Conservation (phyloP, 2,797 vertebrate species). For the Anabacerthia variegaticeps region DNA sequence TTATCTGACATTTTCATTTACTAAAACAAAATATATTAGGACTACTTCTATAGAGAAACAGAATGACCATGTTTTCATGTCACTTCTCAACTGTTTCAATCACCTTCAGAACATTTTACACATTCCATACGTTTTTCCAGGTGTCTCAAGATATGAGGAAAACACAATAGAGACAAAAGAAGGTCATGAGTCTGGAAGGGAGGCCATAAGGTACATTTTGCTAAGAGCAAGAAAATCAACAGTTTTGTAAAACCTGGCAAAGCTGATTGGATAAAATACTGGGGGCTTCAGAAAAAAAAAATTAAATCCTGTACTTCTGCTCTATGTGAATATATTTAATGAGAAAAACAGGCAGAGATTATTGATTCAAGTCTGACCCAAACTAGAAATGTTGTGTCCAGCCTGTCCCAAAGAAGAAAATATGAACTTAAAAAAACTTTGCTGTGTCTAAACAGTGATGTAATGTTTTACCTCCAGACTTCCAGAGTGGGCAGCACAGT, state of each 20-base stretch:
- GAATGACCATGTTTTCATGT: background rate
- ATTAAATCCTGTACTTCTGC: background rate
- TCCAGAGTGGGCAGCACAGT: slow-evolving; percentile 81
- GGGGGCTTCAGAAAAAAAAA: background rate
- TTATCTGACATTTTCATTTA: background rate
- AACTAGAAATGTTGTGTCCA: background rate
- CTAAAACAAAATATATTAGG: background rate
- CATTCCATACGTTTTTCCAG: background rate
- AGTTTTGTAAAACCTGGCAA: background rate
- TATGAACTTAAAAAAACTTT: background rate
- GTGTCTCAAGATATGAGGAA: background rate
- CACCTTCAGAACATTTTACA: background rate
- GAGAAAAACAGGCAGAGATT: background rate
- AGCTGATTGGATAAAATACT: background rate
- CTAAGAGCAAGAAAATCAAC: background rate
- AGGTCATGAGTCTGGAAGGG: background rate
- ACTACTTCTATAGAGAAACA: background rate
- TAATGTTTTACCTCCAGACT: slow-evolving; percentile 79
- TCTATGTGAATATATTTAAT: background rate
- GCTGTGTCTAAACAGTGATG: background rate
- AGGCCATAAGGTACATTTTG: background rate
- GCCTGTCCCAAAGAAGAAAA: background rate
- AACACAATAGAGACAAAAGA: background rate
- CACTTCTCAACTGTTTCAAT: background rate
- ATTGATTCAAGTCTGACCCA: background rate